Evolutionary conservation across 2,797 vertebrate species (phyloP), one percentile per base, ranked within the genome.

Genomic region (Chrysocyon brachyurus): DNA sequence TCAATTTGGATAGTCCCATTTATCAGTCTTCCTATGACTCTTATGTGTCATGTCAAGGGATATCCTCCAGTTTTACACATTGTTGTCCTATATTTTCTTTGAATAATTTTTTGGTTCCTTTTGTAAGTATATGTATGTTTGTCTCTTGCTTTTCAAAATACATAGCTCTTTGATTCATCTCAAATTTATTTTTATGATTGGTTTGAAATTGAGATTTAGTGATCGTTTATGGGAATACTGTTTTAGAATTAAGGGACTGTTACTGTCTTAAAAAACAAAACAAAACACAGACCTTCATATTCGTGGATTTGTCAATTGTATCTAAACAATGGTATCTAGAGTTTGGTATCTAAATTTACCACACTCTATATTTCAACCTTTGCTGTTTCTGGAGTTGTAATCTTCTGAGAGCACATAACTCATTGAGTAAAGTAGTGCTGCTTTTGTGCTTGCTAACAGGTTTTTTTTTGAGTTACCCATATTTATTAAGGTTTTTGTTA

Each of bases 401-500:
- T 40, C 64, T 64, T 86, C 16, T 6, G 14, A 26, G 78, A 88
- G 52, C n/a, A 31, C 12, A 3, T 84, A 77, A 93, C 2, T 93
- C 59, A 68, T 3, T 72, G 78, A 78, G 33, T 73, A 64, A 78
- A 85, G 79, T 64, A 46, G 22, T 8, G 19, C 54, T 90, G 59
- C 11, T 54, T 56, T 87, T 89, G 64, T 94, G 40, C 57, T 86
- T 87, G 24, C 70, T 70, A 66, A 8, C 19, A 66, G 0, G 40
- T 46, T 40, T 40, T 40, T 61, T 56, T 12, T 85, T 88, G 33
- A 85, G 3, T 77, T 57, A 87, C 28, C 21, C 6, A 12, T 91
- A 26, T 79, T 81, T 77, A 12, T 87, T 87, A 31, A 96, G 87
- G 16, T 88, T 87, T 24, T 93, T 81, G 78, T 94, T 5, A 15